Base-by-base conservation (phyloP, 92 coral and sea anemone species). In the Parazoanthus swiftii region DNA sequence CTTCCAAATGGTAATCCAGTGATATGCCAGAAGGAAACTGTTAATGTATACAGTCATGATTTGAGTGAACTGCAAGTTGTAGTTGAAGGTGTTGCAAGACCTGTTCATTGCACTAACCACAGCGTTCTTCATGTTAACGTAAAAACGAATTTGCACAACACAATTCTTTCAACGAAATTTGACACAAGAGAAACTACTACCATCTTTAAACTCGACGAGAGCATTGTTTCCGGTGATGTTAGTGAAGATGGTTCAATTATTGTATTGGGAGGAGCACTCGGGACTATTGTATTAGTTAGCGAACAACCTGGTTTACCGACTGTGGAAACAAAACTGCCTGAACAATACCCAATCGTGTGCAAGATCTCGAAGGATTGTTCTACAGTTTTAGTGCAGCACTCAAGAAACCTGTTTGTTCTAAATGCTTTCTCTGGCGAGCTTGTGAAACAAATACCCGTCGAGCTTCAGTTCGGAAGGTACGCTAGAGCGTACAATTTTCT, bases 371-470 rank as follows among this genome's bases (percentile, higher is more conserved):
- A 3, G 76, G 76, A 72, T 16, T 72, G 76, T 37, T 72, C 76
- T 26, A 26, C 42, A 72, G 76, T 72, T 23, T 43, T 72, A 13
- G 35, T 72, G 33, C 76, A 72, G 76, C 76, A 72, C 76, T 72
- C 76, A 26, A 72, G 76, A 72, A 33, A 72, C 76, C 29, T 72
- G 76, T 72, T 72, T 72, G 38, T 72, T 9, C 76, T 72, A 72
- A 72, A 72, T 13, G 76, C 76, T 13, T 72, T 72, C 42, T 72
- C 76, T 72, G 76, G 76, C 76, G 76, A 72, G 38, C 76, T 72
- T 72, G 38, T 72, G 18, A 72, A 37, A 33, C 76, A 72, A 72
- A 72, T 72, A 72, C 76, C 76, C 29, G 76, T 72, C 18, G 76
- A 72, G 9, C 76, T 72, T 72, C 76, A 72, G 35, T 72, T 72